Base-by-base conservation (phyloP, 2,888 invertebrate genomes). In the Meiosimyza decipiens region DNA sequence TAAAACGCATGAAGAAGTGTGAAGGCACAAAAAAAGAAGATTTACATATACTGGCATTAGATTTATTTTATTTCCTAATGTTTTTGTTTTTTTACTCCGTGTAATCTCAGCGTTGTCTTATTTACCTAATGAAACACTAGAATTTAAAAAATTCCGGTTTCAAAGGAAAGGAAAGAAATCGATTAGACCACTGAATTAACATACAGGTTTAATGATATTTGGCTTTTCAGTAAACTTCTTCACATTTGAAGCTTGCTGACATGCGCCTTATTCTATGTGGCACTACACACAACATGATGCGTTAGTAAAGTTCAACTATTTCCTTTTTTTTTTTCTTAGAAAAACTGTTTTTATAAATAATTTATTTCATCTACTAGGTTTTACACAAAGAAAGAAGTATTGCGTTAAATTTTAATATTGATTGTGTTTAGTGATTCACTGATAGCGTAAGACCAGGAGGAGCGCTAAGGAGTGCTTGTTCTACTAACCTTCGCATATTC, bases 221-320 rank as follows among this genome's bases (percentile, higher is more conserved):
- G 80, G 80, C 80, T 80, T 80, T 80, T 80, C 81, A 81, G 81
- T 82, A 82, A 81, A 81, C 82, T 82, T 81, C 77, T 75, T 73
- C 77, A 67, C 63, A 75, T 73, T 80, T 76, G 77, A 75, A 77
- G 64, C 51, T 71, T 59, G 67, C 55, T 55, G 67, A 55, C 54
- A 66, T 54, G 60, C 60, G 60, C n/a, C 60, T n/a, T 59, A 60
- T 69, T 59, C 49, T 69, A 57, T 40, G 9, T 9, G 40, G 40
- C 40, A 9, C 40, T 40, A 40, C 40, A 40, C 40, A 9, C 40
- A 6, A 40, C 9, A 40, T 40, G 1, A 40, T 40, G 6, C 9
- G 40, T 40, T 40, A 40, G 40, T 40, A 40, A 40, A 40, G 40
- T 40, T 40, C 0, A 40, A 2, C 9, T 40, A 40, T 9, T 40